A percentile compares a stretch with the other conserved stretches of the same genome.
Conservation (phyloP, 1,140 invertebrate species). For the Neoseiulus cucumeris region DNA sequence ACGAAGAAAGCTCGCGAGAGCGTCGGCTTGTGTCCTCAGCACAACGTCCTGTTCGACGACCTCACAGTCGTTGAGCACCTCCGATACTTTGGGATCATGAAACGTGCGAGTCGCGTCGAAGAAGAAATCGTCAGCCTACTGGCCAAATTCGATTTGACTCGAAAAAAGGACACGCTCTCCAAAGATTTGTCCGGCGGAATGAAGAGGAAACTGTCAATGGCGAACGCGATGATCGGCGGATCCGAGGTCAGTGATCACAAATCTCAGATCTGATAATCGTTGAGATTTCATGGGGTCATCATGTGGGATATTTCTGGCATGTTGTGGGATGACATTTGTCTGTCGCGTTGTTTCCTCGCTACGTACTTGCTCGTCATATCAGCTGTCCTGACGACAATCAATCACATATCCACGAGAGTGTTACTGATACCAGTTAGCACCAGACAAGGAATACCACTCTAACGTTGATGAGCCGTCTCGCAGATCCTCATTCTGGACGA, state of each 20-base stretch:
- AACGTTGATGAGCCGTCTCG: too few species aligned
- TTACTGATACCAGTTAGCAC: too few species aligned
- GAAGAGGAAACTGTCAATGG: conserved; percentile 63
- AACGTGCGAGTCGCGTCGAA: conserved; percentile 18
- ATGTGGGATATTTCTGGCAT: too few species aligned
- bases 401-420: too few species aligned
- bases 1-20: conserved; percentile 35
- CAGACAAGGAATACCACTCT: too few species aligned
- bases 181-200: conserved; percentile 63
- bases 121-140: conserved; percentile 28
- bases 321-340: too few species aligned
- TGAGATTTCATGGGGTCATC: too few species aligned
- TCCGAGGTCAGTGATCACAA: conserved; percentile 23
- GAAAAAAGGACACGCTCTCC: conserved; percentile 41
- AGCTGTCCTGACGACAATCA: too few species aligned
- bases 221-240: conserved; percentile 53
- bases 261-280: too few species aligned
- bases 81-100: conserved; percentile 24
- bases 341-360: too few species aligned
- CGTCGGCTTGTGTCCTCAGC: conserved; percentile 32
- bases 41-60: conserved; percentile 29
- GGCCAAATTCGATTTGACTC: conserved; percentile 33
- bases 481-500: conserved; percentile 60
- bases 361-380: too few species aligned
- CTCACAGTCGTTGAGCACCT: conserved; percentile 31